Percentiles rank a stretch among this genome's conserved stretches.
These are phyloP conservation scores for Tichodroma muraria DNA, from an alignment of 2,113 vertebrate genomes.

Conservation along the genomic window DNA sequence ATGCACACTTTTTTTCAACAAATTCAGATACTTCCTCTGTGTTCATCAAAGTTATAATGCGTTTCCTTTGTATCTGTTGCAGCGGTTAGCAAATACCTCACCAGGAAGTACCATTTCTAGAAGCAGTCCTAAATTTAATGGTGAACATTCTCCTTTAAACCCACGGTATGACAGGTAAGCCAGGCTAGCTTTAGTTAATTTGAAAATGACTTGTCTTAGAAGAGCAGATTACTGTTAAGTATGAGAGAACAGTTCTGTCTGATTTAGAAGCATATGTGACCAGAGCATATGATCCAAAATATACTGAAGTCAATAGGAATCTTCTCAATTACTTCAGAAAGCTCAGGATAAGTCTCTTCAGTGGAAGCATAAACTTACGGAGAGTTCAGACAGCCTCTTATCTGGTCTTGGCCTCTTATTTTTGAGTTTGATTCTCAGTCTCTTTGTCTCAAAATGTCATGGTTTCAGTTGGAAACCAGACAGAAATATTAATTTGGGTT, in stretches of 20 bases:
- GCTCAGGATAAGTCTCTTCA: neutral
- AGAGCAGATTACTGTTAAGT: neutral
- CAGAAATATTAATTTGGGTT: no score
- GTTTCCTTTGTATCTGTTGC: conserved; percentile 39
- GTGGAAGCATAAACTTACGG: neutral
- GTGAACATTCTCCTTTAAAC: conserved; percentile 70
- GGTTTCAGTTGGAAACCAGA: no score
- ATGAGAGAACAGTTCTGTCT: neutral
- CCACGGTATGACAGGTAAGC: conserved; percentile 81
- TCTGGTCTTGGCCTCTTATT: neutral
- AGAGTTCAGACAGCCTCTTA: neutral
- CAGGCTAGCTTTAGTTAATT: neutral
- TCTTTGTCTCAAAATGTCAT: neutral
- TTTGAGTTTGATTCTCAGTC: neutral
- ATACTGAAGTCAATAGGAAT: neutral
- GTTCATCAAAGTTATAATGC: neutral
- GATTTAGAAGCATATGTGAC: neutral
- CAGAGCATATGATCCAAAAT: neutral
- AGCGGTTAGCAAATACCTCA: conserved; percentile 75
- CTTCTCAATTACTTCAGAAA: neutral
- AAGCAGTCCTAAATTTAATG: conserved; percentile 77
- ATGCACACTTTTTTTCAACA: neutral
- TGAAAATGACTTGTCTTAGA: neutral
- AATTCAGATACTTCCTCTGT: neutral
- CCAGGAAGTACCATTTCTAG: conserved; percentile 75